Conservation (phyloP, 2,888 invertebrate species). For the Anthoptus insignis region DNA sequence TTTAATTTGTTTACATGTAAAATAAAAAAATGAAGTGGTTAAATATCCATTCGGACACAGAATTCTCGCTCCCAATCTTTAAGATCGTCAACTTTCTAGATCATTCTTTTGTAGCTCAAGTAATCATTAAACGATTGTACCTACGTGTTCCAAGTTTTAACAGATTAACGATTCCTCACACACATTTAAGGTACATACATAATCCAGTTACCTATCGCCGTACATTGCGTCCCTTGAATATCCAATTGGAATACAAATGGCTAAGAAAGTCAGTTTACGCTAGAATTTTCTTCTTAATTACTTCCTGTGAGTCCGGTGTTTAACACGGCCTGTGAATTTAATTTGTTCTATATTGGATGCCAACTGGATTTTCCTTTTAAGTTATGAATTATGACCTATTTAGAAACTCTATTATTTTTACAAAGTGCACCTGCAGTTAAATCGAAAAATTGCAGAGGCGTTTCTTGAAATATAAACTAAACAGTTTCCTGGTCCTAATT, state of each 20-base stretch:
- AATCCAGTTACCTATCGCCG: slow-evolving; percentile 49
- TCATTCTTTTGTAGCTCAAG: slow-evolving; percentile 44
- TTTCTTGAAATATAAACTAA: background rate
- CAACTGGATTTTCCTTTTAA: slow-evolving; percentile 2
- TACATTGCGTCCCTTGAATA: slow-evolving; percentile 56
- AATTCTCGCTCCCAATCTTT: too few relatives aligned
- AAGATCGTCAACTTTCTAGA: slow-evolving; percentile 46
- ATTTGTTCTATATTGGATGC: background rate
- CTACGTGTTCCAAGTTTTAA: slow-evolving; percentile 26
- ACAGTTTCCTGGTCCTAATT: too few relatives aligned
- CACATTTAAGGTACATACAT: slow-evolving; percentile 9
- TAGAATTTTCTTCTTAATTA: slow-evolving; percentile 54
- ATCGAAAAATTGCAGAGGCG: background rate
- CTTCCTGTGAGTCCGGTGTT: slow-evolving; percentile 39
- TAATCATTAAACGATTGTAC: slow-evolving; percentile 11
- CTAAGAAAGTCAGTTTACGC: slow-evolving; percentile 34
- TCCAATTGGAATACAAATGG: slow-evolving; percentile 57
- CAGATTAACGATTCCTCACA: background rate
- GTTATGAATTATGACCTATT: background rate
- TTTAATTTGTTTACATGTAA: too few relatives aligned
- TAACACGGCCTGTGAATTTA: background rate
- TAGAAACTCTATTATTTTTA: background rate
- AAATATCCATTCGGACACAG: too few relatives aligned
- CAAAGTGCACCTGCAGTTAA: background rate
- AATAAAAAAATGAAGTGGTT: too few relatives aligned